A percentile compares a stretch with the other conserved stretches of the same genome.
These are phyloP conservation scores for Diplodus sargus DNA, from an alignment of 2,797 vertebrate genomes.

Conservation along the genomic window DNA sequence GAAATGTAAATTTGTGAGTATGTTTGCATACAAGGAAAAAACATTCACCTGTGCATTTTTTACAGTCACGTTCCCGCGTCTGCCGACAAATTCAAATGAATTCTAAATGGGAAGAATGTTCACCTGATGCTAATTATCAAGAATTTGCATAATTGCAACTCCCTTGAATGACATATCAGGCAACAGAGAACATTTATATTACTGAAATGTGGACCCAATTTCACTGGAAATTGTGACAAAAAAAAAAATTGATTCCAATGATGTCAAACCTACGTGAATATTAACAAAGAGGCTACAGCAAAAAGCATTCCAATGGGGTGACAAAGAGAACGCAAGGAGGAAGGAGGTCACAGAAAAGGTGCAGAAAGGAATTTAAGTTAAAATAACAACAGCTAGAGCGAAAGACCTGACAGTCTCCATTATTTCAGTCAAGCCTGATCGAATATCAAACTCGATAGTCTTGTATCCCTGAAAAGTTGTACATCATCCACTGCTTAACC, in stretches of 20 bases:
- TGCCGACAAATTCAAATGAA: not conserved
- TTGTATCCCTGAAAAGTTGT: no score
- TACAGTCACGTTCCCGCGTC: conserved; percentile 3
- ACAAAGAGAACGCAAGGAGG: not conserved
- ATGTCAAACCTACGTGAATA: not conserved
- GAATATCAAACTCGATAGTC: no score
- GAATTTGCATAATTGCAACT: conserved; percentile 17
- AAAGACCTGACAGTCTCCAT: no score
- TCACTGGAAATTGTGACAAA: not conserved
- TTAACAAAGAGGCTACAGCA: not conserved
- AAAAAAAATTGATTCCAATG: not conserved
- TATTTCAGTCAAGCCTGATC: no score
- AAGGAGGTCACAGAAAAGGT: not conserved
- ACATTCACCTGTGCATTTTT: not conserved
- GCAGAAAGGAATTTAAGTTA: not conserved
- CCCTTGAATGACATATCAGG: not conserved
- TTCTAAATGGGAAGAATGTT: conserved; percentile 16
- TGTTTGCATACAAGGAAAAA: not conserved
- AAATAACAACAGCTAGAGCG: not conserved
- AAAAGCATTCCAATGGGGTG: not conserved
- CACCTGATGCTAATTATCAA: conserved; percentile 7
- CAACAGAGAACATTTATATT: not conserved
- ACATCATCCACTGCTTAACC: no score
- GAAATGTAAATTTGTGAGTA: conserved; percentile 1
- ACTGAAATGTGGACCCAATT: not conserved